Evolutionary conservation across 2,888 invertebrate species (phyloP).

Genomic region (Tricholauxania praeusta): DNA sequence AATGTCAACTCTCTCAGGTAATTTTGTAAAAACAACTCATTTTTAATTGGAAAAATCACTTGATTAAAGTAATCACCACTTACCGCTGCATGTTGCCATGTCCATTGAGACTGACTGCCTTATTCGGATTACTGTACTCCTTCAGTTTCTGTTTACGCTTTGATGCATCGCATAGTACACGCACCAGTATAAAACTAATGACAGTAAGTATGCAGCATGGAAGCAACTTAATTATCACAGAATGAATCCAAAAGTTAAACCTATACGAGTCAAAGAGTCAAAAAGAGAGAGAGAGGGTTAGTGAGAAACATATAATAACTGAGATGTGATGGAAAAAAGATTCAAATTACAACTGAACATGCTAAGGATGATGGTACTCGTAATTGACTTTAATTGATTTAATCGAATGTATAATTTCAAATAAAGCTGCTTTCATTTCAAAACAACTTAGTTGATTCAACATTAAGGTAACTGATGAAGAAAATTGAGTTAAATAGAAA

Average conservation of each 20-base stretch:
- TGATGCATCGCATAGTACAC: slow-evolving; percentile 81
- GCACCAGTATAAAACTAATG: slow-evolving; percentile 75
- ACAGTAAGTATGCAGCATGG: slow-evolving; percentile 80
- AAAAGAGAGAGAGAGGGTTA: neutral
- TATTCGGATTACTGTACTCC: slow-evolving; percentile 71
- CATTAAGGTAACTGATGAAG: too few relatives aligned
- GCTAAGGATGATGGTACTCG: too few relatives aligned
- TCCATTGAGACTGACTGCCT: slow-evolving; percentile 64
- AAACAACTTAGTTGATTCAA: too few relatives aligned
- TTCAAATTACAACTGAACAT: too few relatives aligned
- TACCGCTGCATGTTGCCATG: slow-evolving; percentile 40
- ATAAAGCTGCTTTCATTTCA: too few relatives aligned
- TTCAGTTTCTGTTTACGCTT: slow-evolving; percentile 78
- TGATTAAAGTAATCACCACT: slow-evolving; percentile 37
- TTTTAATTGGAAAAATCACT: neutral
- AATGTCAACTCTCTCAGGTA: neutral
- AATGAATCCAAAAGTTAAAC: slow-evolving; percentile 82
- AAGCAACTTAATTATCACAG: slow-evolving; percentile 80
- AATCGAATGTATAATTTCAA: too few relatives aligned
- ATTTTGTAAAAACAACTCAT: neutral
- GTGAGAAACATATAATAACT: too few relatives aligned
- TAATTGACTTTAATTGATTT: too few relatives aligned
- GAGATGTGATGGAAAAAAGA: too few relatives aligned
- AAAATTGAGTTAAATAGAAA: too few relatives aligned
- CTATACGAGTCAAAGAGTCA: slow-evolving; percentile 47